Conservation (phyloP, 2,797 vertebrate genomes). For the Columba guinea region DNA sequence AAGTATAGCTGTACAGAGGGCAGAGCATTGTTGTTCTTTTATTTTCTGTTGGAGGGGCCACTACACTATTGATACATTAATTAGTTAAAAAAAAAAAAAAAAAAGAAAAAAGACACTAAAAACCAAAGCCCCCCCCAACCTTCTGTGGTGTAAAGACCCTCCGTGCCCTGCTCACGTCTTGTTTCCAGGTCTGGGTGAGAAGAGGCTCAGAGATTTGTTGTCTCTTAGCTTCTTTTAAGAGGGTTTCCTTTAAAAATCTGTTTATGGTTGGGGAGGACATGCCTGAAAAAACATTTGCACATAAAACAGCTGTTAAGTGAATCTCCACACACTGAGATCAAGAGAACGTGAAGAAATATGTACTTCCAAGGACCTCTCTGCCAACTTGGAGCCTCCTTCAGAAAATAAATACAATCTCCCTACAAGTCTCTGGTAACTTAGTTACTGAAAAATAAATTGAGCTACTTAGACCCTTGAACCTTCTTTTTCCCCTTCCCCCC, state of each 20-base stretch:
- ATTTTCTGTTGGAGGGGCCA: background rate
- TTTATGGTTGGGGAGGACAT: slow-evolving; percentile 81
- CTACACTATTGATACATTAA: background rate
- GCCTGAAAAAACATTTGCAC: slow-evolving; percentile 88
- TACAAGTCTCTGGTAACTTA: slow-evolving; percentile 78
- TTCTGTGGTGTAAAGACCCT: background rate
- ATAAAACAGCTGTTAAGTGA: slow-evolving; percentile 83
- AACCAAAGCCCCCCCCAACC: fast-evolving
- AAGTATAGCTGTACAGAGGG: background rate
- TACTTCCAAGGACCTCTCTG: slow-evolving; percentile 75
- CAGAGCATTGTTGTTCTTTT: background rate
- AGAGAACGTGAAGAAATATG: slow-evolving; percentile 81
- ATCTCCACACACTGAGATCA: slow-evolving; percentile 82
- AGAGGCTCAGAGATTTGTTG: slow-evolving; percentile 45
- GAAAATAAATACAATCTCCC: slow-evolving; percentile 78
- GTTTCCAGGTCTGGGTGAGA: slow-evolving; percentile 21
- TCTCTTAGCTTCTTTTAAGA: slow-evolving; percentile 65
- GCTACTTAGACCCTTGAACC: slow-evolving; percentile 77
- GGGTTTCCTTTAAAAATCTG: slow-evolving; percentile 72
- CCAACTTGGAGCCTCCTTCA: slow-evolving; percentile 78
- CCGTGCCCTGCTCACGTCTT: slow-evolving; percentile 20
- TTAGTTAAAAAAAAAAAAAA: background rate
- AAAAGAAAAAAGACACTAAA: too few relatives aligned
- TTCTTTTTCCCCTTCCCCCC: background rate
- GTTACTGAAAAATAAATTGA: slow-evolving; percentile 83